Percentiles rank a stretch among this genome's conserved stretches.
Conservation (phyloP, 1,140 invertebrate genomes). For the Listronotus oregonensis region DNA sequence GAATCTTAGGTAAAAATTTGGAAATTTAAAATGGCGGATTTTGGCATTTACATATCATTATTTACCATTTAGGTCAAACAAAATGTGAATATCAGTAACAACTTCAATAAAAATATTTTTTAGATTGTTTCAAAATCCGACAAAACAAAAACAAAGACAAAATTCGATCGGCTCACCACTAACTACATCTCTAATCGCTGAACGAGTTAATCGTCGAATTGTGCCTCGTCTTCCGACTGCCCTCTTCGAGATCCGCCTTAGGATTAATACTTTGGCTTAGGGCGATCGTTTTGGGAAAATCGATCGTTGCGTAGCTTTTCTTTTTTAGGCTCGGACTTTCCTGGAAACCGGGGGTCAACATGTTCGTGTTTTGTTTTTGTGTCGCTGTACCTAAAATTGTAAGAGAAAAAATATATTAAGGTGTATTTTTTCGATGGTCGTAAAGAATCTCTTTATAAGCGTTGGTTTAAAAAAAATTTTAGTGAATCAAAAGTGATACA, state of each 20-base stretch:
- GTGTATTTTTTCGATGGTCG: too few species aligned
- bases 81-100: too few species aligned
- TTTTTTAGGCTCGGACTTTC: conserved; percentile 62
- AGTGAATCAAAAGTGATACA: too few species aligned
- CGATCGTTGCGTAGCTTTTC: conserved; percentile 89
- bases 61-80: too few species aligned
- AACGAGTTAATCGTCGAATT: conserved; percentile 68
- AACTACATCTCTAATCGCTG: conserved; percentile 58
- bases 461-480: too few species aligned
- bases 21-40: too few species aligned
- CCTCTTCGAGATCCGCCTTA: conserved; percentile 61
- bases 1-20: too few species aligned
- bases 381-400: not conserved
- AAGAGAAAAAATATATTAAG: too few species aligned
- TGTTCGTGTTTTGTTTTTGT: conserved; percentile 32
- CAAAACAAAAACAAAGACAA: not conserved
- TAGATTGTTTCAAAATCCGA: not conserved
- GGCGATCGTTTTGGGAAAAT: conserved; percentile 90
- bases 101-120: too few species aligned
- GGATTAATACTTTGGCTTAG: conserved; percentile 70
- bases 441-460: too few species aligned
- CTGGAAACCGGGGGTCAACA: conserved; percentile 55
- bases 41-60: too few species aligned
- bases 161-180: not conserved
- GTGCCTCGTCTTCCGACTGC: conserved; percentile 68